These are phyloP conservation scores for Anser brachyrhynchus DNA, from an alignment of 2,113 vertebrate genomes.

Conservation along the genomic window DNA sequence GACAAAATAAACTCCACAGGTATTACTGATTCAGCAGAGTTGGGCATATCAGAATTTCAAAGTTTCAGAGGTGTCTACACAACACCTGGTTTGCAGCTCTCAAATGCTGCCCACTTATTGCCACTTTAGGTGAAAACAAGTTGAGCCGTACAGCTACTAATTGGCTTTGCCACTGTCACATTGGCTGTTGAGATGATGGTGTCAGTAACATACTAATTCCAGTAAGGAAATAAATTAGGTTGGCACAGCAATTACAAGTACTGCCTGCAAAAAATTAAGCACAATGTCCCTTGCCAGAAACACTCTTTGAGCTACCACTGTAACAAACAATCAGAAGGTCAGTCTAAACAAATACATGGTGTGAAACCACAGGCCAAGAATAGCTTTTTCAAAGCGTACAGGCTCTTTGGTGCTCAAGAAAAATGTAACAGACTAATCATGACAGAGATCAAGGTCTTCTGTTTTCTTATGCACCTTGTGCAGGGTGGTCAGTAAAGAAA, in stretches of 20 bases:
- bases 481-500: background rate
- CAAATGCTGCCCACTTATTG: background rate
- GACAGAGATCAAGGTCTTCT: background rate
- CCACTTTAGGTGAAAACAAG: background rate
- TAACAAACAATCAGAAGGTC: background rate
- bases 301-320: background rate
- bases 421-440: background rate
- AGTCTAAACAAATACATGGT: background rate
- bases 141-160: background rate
- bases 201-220: background rate
- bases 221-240: background rate
- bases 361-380: background rate
- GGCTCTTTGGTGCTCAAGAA: background rate
- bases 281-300: background rate
- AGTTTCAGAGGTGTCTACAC: background rate
- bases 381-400: background rate
- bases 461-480: background rate
- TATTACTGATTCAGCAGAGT: constrained; percentile 12
- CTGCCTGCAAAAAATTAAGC: background rate
- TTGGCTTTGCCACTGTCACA: background rate
- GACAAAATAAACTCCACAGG: constrained; percentile 17
- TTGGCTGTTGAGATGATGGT: background rate
- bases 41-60: background rate
- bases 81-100: background rate
- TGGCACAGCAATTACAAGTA: background rate